A percentile compares a stretch with the other conserved stretches of the same genome.
Conservation (phyloP, 2,113 vertebrate genomes). For the Grammomys surdaster region DNA sequence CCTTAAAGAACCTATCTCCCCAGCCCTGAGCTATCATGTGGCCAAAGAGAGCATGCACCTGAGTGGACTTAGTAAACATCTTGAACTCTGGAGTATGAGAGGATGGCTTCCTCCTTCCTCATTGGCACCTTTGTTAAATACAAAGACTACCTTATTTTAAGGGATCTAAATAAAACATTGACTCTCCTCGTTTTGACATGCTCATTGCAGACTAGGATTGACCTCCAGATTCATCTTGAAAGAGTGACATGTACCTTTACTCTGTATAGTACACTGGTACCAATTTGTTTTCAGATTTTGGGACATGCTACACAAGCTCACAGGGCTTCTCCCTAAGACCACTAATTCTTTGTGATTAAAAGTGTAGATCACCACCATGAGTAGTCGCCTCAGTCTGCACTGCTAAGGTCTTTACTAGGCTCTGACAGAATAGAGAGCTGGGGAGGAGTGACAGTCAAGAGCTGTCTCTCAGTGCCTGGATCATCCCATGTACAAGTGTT, state of each 20-base stretch:
- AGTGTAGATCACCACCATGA: background rate
- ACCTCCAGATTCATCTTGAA: background rate
- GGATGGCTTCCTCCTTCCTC: background rate
- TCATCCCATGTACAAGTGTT: background rate
- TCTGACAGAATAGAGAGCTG: constrained; percentile 1
- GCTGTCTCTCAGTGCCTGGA: background rate
- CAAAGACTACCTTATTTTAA: background rate
- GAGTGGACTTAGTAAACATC: background rate
- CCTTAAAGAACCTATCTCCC: background rate
- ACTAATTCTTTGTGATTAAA: background rate
- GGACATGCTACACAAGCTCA: background rate
- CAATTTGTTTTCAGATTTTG: background rate
- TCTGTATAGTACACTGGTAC: background rate
- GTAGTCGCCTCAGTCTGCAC: background rate
- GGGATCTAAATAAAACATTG: background rate
- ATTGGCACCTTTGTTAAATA: background rate
- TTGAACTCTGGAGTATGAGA: background rate
- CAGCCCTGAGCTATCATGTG: too few relatives aligned
- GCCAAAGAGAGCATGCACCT: background rate
- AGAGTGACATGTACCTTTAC: background rate
- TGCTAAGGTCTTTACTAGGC: background rate
- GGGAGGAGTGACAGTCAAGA: background rate
- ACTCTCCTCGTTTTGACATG: background rate
- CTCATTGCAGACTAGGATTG: background rate
- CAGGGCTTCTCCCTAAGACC: background rate